These are phyloP conservation scores for Isotomurus palustris DNA, from an alignment of 2,888 invertebrate genomes.

Conservation along the genomic window DNA sequence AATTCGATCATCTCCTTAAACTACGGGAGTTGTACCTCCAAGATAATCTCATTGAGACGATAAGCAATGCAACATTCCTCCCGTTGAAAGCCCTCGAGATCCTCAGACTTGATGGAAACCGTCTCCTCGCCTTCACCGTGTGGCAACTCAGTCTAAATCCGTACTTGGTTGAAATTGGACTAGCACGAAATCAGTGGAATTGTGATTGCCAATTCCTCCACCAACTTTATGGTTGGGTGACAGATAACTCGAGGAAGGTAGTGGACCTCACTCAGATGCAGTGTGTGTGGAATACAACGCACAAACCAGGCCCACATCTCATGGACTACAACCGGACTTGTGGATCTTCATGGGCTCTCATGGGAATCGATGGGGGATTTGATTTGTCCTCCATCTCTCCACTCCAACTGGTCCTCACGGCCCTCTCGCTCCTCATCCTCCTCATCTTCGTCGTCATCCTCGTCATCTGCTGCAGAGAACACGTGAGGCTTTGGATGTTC, in stretches of 20 bases:
- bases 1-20: constrained; percentile 70
- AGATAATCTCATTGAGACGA: constrained; percentile 69
- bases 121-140: constrained; percentile 71
- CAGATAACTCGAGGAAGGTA: constrained; percentile 38
- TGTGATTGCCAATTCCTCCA: constrained; percentile 85
- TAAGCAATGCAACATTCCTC: constrained; percentile 73
- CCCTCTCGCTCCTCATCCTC: constrained; percentile 54
- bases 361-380: constrained; percentile 44
- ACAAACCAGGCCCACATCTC: constrained; percentile 37
- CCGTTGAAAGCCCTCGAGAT: constrained; percentile 72
- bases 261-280: constrained; percentile 60
- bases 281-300: constrained; percentile 56
- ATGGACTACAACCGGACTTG: constrained; percentile 43
- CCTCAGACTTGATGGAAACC: constrained; percentile 73
- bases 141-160: constrained; percentile 68
- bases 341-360: constrained; percentile 29
- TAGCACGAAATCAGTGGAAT: constrained; percentile 82
- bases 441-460: constrained; percentile 53
- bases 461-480: constrained; percentile 64
- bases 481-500: constrained; percentile 74
- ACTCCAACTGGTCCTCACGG: constrained; percentile 46
- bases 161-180: constrained; percentile 67
- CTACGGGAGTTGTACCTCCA: constrained; percentile 69
- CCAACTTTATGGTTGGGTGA: constrained; percentile 73
- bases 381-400: constrained; percentile 47